These are phyloP conservation scores for Harlomillsia oculata DNA, from an alignment of 1,140 invertebrate species.

Conservation along the genomic window DNA sequence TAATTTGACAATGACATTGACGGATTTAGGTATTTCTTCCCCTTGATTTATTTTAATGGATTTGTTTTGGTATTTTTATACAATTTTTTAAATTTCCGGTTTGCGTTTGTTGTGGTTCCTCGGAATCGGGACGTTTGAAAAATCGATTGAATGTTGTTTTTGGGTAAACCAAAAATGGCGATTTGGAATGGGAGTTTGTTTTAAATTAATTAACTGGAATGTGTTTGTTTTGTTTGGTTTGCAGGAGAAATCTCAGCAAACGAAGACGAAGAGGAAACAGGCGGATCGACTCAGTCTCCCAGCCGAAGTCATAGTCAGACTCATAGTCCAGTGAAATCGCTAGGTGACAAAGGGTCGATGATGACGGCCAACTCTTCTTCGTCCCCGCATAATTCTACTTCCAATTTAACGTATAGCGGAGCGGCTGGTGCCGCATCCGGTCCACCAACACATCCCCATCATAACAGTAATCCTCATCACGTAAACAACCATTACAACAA, in stretches of 20 bases:
- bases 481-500: constrained; percentile 2
- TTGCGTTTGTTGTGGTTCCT: too few species aligned
- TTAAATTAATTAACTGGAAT: not conserved
- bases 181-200: not conserved
- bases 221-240: constrained; percentile 4
- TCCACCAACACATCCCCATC: not conserved
- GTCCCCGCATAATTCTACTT: not conserved
- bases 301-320: constrained; percentile 1
- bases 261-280: constrained; percentile 31
- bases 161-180: too few species aligned
- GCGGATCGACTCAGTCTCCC: not conserved
- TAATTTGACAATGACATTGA: too few species aligned
- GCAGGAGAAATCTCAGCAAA: constrained; percentile 34
- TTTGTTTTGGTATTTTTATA: too few species aligned
- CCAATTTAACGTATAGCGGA: not conserved
- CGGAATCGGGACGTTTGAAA: too few species aligned
- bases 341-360: not conserved
- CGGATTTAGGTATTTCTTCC: too few species aligned
- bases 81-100: too few species aligned
- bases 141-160: too few species aligned
- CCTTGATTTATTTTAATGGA: too few species aligned
- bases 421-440: constrained; percentile 1
- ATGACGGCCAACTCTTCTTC: not conserved
- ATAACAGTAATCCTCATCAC: constrained; percentile 7
- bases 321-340: constrained; percentile 3